Percentiles rank a stretch among this genome's conserved stretches.
phyloP scores from a whole-genome alignment of 2,888 invertebrate species.

The Ormyrus pomaceus region DNA sequence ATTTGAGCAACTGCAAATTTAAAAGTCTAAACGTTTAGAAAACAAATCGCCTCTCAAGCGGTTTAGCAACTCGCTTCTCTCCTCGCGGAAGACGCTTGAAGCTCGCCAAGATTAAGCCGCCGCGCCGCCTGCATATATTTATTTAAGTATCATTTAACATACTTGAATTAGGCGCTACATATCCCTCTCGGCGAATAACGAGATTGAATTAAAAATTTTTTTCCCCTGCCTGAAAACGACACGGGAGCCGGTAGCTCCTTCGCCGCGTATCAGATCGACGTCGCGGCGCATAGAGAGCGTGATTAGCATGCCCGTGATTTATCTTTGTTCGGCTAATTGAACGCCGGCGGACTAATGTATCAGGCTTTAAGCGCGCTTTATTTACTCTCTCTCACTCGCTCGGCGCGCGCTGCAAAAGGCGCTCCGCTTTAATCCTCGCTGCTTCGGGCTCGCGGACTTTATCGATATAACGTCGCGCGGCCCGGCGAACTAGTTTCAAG shows the following conservation, averaged over 20 bases:
- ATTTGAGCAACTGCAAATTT: too few species aligned
- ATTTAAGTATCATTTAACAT: too few species aligned
- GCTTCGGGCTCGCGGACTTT: too few species aligned
- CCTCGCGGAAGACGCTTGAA: too few species aligned
- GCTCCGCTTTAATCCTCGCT: background rate
- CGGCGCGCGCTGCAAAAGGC: background rate
- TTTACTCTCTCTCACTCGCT: background rate
- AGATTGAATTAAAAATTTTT: conserved; percentile 26
- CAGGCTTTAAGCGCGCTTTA: conserved; percentile 29
- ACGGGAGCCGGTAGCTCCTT: background rate
- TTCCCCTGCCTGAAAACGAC: background rate
- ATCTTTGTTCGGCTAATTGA: conserved; percentile 32
- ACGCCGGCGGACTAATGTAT: conserved; percentile 14
- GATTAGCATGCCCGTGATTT: conserved; percentile 33
- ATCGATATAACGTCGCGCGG: background rate
- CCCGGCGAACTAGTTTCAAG: background rate
- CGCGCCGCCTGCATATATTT: too few species aligned
- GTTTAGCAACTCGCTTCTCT: too few species aligned
- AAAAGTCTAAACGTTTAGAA: too few species aligned
- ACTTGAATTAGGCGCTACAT: conserved; percentile 4
- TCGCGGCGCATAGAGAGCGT: background rate
- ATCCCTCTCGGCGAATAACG: background rate
- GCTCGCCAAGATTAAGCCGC: too few species aligned
- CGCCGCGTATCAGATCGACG: background rate
- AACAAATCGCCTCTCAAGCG: too few species aligned